Evolutionary conservation across 2,888 invertebrate species (phyloP).

Genomic region (Ochropleura plecta): DNA sequence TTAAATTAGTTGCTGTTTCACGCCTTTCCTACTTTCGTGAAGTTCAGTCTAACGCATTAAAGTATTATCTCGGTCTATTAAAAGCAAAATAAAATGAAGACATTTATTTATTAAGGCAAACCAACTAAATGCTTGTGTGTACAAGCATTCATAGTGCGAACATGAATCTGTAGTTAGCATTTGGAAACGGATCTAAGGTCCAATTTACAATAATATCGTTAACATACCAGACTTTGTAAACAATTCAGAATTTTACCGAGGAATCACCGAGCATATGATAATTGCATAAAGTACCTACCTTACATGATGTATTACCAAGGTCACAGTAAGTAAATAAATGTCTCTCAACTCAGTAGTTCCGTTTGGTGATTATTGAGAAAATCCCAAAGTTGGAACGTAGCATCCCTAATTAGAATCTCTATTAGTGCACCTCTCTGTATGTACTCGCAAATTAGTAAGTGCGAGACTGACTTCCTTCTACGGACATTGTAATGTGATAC

Average conservation of each 20-base stretch:
- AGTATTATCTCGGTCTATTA: background rate
- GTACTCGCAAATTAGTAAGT: conserved; percentile 51
- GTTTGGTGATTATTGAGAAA: conserved; percentile 72
- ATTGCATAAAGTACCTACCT: conserved; percentile 74
- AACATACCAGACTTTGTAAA: conserved; percentile 57
- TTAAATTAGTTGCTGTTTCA: conserved; percentile 3
- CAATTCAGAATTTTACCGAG: conserved; percentile 64
- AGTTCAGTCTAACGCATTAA: conserved; percentile 7
- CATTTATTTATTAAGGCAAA: too few relatives aligned
- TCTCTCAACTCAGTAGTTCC: conserved; percentile 75
- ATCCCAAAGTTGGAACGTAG: conserved; percentile 54
- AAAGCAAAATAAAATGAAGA: background rate
- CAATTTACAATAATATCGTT: conserved; percentile 42
- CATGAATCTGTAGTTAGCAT: background rate
- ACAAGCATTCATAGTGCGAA: too few relatives aligned
- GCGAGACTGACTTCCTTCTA: conserved; percentile 16
- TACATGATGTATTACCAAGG: conserved; percentile 78
- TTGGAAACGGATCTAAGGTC: conserved; percentile 44
- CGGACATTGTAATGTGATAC: conserved; percentile 21
- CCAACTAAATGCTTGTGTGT: too few relatives aligned
- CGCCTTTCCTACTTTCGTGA: background rate
- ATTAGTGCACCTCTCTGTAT: conserved; percentile 42
- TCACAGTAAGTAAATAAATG: conserved; percentile 77
- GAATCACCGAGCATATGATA: conserved; percentile 79
- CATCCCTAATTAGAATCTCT: conserved; percentile 57